Base-by-base conservation (phyloP, 2,113 vertebrate genomes). In the Caranx ignobilis region DNA sequence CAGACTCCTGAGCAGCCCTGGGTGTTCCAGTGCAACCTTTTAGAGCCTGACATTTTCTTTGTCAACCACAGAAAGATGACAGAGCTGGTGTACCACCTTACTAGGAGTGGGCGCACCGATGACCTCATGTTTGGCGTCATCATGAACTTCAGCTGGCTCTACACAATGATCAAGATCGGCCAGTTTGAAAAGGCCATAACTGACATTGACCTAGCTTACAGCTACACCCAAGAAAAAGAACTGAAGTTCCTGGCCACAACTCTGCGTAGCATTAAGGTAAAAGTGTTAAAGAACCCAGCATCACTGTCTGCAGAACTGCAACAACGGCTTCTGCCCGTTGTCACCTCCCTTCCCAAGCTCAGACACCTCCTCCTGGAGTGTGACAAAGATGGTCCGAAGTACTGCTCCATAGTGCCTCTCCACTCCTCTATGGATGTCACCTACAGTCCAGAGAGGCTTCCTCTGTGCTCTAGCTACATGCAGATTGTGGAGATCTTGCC, bases 111-210 rank as follows among this genome's bases (percentile, higher is more conserved):
- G 3, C 96, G 96, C 77, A 97, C 96, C 0, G 98, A 99, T 52
- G 98, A 99, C 89, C 96, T 99, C 65, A 96, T 99, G 79, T 98
- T 96, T 0, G 97, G 97, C 12, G 96, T 99, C 86, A 99, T 99
- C 79, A 99, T 99, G 97, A 99, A 99, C 89, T 99, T 99, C 91
- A 99, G 97, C 87, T 99, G 98, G 98, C 95, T 99, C 0, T 99
- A 99, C 75, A 99, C 98, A 66, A 99, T 99, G 98, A 97, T 99
- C 90, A 98, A 98, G 92, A 99, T 99, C 41, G 97, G 98, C 72
- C 98, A 98, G 83, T 98, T 99, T 82, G 97, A 99, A 71, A 98
- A 96, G 91, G 97, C 96, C 55, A 92, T 99, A 67, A 88, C 95
- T 1, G 98, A 99, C 87, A 98, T 99, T 61, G 98, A 99, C 73